Evolutionary conservation across 2,888 invertebrate species (phyloP).

Genomic region (Patella caerulea): DNA sequence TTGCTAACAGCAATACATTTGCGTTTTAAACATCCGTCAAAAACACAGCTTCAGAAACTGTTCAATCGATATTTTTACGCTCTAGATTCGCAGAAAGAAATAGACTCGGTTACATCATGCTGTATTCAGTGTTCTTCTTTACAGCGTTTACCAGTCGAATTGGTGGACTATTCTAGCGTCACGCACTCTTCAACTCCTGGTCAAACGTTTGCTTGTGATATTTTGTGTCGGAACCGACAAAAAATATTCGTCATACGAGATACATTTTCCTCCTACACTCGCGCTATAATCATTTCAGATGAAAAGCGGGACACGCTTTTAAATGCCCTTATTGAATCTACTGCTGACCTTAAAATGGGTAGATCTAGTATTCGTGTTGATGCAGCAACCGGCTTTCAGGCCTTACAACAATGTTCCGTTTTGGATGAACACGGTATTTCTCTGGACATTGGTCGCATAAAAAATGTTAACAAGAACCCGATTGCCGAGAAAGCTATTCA

Average conservation of each 20-base stretch:
- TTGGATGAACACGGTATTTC: no score
- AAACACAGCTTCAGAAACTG: background rate
- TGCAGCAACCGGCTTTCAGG: no score
- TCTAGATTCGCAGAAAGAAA: background rate
- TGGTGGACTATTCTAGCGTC: background rate
- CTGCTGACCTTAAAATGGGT: no score
- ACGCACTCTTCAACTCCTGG: background rate
- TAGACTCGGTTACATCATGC: background rate
- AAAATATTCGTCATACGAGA: background rate
- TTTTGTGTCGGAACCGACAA: background rate
- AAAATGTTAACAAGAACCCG: no score
- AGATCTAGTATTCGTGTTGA: no score
- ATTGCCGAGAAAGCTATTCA: no score
- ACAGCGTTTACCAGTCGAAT: background rate
- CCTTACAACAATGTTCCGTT: no score
- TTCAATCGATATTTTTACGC: conserved; percentile 4
- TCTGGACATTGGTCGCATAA: no score
- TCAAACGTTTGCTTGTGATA: background rate
- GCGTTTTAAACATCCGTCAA: background rate
- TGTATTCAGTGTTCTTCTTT: background rate
- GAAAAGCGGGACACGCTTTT: no score
- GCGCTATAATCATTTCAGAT: no score
- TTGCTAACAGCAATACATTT: conserved; percentile 9
- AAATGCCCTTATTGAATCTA: no score
- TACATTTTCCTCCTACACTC: background rate